Base-by-base conservation (phyloP, 2,113 vertebrate genomes). In the Verasper variegatus region DNA sequence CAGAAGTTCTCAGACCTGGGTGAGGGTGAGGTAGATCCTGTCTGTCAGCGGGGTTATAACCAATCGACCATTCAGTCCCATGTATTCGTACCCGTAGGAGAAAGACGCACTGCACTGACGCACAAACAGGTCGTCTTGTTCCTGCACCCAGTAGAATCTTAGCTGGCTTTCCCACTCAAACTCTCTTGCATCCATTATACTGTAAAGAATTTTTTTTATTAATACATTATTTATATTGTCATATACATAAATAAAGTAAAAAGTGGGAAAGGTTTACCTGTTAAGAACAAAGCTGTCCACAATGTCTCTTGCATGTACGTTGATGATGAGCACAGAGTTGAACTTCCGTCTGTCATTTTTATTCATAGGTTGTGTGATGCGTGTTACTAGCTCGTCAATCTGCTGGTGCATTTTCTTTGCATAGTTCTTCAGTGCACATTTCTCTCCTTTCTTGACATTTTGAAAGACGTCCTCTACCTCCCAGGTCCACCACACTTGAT, bases 401-500 rank as follows among this genome's bases (percentile, higher is more conserved):
- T 99, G 98, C 63, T 49, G 67, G 72, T 98, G 97, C 95, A 99
- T 95, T 83, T 95, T 96, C 87, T 91, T 92, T 67, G 97, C 96
- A 0, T 95, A 97, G 82, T 86, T 69, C 84, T 95, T 98, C 89
- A 99, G 88, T 0, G 97, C 98, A 42, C 95, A 92, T 74, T 97
- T 98, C 59, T 97, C 94, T 54, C 98, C 98, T 0, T 86, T 83
- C 78, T 94, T 93, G 64, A 97, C 88, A 59, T 94, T 95, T 11
- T 49, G 74, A 86, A 99, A 99, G 51, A 98, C 93, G 0, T 99
- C 95, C 59, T 99, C 98, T 12, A 99, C 97, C 77, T 98, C 95
- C 97, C 96, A 99, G 4, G 98, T 99, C 98, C 98, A 99, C 98
- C 98, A 99, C 75, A 99, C 96, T 90, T 99, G 97, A 83, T 93